These are phyloP conservation scores for Cantharis rufa DNA, from an alignment of 2,888 invertebrate genomes.

Conservation along the genomic window DNA sequence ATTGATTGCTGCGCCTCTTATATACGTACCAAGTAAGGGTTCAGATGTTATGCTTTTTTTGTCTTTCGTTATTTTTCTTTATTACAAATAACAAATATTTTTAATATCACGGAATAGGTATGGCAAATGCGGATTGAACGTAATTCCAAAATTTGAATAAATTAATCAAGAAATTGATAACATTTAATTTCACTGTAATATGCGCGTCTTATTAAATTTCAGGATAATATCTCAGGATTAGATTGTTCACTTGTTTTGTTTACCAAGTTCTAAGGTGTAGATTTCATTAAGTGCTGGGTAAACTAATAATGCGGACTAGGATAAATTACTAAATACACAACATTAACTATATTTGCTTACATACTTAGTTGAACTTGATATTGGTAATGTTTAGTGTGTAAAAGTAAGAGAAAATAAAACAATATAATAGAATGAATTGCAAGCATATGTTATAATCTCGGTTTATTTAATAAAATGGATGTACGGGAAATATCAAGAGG, in stretches of 20 bases:
- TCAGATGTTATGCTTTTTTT: not conserved
- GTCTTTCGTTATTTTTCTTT: not conserved
- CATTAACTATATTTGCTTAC: constrained; percentile 52
- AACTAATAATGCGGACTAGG: constrained; percentile 50
- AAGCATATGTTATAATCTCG: constrained; percentile 17
- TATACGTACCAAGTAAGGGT: not conserved
- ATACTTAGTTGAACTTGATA: constrained; percentile 40
- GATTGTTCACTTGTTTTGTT: constrained; percentile 47
- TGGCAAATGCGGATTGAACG: not conserved
- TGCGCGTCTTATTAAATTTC: constrained; percentile 22
- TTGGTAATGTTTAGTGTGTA: constrained; percentile 25
- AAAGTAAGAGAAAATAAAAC: constrained; percentile 21
- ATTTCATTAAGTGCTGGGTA: constrained; percentile 53
- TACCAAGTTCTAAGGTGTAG: constrained; percentile 48
- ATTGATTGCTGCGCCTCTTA: not conserved
- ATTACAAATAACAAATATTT: not conserved
- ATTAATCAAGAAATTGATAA: constrained; percentile 9
- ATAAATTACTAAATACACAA: constrained; percentile 52
- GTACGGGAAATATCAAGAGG: constrained; percentile 17
- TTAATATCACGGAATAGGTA: not conserved
- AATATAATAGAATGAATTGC: constrained; percentile 21
- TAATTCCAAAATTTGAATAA: not conserved
- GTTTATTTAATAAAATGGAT: not conserved
- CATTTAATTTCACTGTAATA: constrained; percentile 11
- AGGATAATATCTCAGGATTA: constrained; percentile 37